These are phyloP conservation scores for Ischnura elegans DNA, from an alignment of 2,888 invertebrate genomes.

Conservation along the genomic window DNA sequence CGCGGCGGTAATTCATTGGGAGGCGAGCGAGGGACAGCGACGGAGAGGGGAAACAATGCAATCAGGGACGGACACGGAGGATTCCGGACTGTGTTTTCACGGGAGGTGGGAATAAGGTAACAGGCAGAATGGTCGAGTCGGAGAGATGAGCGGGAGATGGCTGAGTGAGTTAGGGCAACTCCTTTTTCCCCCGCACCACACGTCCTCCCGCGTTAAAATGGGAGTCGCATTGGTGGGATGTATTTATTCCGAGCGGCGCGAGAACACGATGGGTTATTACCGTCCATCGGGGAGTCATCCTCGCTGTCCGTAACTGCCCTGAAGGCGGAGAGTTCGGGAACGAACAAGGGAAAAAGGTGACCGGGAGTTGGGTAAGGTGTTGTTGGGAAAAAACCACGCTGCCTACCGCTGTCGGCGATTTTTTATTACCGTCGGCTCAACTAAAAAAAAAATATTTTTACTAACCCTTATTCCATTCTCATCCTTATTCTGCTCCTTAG, in stretches of 20 bases:
- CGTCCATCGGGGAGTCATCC: slow-evolving; percentile 30
- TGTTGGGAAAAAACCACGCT: too few species aligned
- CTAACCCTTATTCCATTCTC: too few species aligned
- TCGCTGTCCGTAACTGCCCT: slow-evolving; percentile 10
- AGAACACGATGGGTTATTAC: not conserved
- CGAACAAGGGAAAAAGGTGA: not conserved
- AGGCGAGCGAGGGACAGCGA: slow-evolving; percentile 9
- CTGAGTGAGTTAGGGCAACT: slow-evolving; percentile 28
- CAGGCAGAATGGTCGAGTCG: not conserved
- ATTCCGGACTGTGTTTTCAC: not conserved
- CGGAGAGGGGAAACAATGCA: slow-evolving; percentile 49
- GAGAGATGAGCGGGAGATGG: not conserved
- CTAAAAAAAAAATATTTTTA: too few species aligned
- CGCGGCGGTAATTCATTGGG: slow-evolving; percentile 39
- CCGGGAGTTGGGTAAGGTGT: not conserved
- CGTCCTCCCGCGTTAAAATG: not conserved
- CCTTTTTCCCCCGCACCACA: not conserved
- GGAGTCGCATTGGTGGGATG: not conserved
- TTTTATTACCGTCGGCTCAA: too few species aligned
- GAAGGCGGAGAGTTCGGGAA: not conserved
- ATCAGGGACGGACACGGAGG: slow-evolving; percentile 15
- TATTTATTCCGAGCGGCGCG: not conserved
- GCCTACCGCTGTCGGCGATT: too few species aligned
- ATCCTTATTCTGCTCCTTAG: too few species aligned
- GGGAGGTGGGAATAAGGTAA: not conserved